These are phyloP conservation scores for Paramacrobiotus metropolitanus DNA, from an alignment of 1,140 invertebrate genomes.

Conservation along the genomic window DNA sequence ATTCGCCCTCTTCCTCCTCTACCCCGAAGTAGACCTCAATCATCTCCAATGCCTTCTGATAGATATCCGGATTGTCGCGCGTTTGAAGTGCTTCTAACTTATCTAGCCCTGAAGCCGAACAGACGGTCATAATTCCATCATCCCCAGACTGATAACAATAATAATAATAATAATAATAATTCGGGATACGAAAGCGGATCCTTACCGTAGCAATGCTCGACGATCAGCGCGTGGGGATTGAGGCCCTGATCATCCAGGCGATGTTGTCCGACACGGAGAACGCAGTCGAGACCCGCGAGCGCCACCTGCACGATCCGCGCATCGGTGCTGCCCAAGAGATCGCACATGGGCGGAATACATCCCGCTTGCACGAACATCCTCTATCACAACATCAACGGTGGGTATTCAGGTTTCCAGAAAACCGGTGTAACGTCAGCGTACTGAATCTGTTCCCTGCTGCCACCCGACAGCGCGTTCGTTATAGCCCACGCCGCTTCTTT, in stretches of 20 bases:
- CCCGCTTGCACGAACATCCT: conserved; percentile 31
- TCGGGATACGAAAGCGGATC: no score
- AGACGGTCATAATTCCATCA: no score
- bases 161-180: no score
- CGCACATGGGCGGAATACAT: conserved; percentile 76
- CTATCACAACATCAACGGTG: not conserved
- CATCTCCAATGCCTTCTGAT: conserved; percentile 83
- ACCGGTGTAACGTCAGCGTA: conserved; percentile 26
- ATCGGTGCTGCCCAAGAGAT: conserved; percentile 76
- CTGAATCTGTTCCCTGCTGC: conserved; percentile 71
- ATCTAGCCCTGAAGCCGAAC: conserved; percentile 64
- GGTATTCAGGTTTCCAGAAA: no score
- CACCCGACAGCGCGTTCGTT: conserved; percentile 86
- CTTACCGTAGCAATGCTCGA: conserved; percentile 88
- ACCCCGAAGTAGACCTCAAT: conserved; percentile 82
- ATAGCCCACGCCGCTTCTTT: conserved; percentile 97
- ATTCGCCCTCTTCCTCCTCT: conserved; percentile 55
- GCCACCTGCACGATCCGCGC: conserved; percentile 92
- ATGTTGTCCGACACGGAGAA: conserved; percentile 48
- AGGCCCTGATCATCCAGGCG: conserved; percentile 37
- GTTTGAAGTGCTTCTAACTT: conserved; percentile 92
- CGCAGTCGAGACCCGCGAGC: conserved; percentile 84
- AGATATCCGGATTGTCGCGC: conserved; percentile 85
- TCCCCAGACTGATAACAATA: no score
- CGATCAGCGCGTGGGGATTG: conserved; percentile 69